phyloP scores from a whole-genome alignment of 1,140 invertebrate species.

The Scaptomyza graminum region DNA sequence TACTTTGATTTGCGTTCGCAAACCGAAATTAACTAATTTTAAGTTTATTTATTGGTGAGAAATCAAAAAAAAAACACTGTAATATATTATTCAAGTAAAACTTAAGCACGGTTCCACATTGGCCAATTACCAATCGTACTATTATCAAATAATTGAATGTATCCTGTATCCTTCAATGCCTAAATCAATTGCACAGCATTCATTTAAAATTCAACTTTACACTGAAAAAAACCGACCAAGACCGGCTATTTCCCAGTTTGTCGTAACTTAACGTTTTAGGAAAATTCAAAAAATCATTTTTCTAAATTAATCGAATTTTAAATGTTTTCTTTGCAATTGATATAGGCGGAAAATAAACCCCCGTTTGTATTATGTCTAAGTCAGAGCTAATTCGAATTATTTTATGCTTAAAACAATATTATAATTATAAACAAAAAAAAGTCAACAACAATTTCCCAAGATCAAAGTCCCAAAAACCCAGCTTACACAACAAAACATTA shows the following conservation, averaged over 20 bases:
- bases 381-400: conserved; percentile 8
- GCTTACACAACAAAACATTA: not conserved
- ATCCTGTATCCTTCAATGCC: conserved; percentile 1
- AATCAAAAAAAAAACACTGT: conserved; percentile 29
- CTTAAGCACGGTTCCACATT: conserved; percentile 54
- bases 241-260: too few species aligned
- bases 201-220: not conserved
- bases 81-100: conserved; percentile 57
- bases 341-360: conserved; percentile 6
- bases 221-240: too few species aligned
- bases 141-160: conserved; percentile 23
- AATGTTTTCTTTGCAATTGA: conserved; percentile 13
- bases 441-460: conserved; percentile 10
- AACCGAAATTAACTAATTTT: conserved; percentile 67
- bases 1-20: conserved; percentile 34
- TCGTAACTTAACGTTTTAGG: too few species aligned
- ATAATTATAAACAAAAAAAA: conserved; percentile 14
- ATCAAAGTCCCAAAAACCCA: not conserved
- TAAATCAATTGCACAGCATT: conserved; percentile 4
- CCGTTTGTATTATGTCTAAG: conserved; percentile 34
- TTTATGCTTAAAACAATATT: conserved; percentile 6
- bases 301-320: not conserved
- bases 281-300: not conserved
- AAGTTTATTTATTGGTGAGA: conserved; percentile 64
- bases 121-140: conserved; percentile 9